Conservation (phyloP, 2,797 vertebrate species). For the Pogonophryne albipinna region DNA sequence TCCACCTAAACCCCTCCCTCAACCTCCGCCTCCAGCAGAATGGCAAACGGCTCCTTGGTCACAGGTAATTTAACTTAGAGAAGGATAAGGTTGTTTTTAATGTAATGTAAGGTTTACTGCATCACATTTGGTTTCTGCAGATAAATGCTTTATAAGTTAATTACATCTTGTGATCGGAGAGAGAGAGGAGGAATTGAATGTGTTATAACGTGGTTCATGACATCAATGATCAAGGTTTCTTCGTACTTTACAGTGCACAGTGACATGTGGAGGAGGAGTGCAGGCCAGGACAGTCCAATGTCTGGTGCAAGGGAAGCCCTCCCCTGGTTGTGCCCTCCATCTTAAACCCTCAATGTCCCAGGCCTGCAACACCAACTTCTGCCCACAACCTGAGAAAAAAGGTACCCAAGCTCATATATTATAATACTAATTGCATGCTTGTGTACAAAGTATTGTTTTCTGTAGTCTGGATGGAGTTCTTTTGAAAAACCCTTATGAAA, state of each 20-base stretch:
- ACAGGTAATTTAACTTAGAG: constrained; percentile 78
- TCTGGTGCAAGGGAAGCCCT: constrained; percentile 80
- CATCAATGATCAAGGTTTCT: constrained; percentile 8
- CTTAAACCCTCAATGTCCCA: constrained; percentile 85
- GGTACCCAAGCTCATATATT: constrained; percentile 52
- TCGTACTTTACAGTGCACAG: constrained; percentile 86
- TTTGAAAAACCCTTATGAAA: neutral
- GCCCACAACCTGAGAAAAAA: constrained; percentile 84
- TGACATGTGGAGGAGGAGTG: constrained; percentile 92
- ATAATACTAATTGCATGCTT: neutral
- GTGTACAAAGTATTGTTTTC: neutral
- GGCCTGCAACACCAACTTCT: constrained; percentile 92
- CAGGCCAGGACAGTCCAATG: constrained; percentile 89
- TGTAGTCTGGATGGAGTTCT: neutral
- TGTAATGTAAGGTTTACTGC: neutral
- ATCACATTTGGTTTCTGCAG: neutral
- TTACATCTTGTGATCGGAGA: neutral
- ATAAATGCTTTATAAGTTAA: neutral
- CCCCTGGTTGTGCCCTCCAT: constrained; percentile 79
- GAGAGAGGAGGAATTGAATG: neutral
- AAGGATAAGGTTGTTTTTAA: neutral
- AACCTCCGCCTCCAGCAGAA: constrained; percentile 62
- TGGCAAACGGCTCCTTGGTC: constrained; percentile 91
- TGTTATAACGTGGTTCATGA: neutral
- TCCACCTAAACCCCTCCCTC: constrained; percentile 51